Conservation (phyloP, 2,113 vertebrate genomes). For the Lycocorax pyrrhopterus region DNA sequence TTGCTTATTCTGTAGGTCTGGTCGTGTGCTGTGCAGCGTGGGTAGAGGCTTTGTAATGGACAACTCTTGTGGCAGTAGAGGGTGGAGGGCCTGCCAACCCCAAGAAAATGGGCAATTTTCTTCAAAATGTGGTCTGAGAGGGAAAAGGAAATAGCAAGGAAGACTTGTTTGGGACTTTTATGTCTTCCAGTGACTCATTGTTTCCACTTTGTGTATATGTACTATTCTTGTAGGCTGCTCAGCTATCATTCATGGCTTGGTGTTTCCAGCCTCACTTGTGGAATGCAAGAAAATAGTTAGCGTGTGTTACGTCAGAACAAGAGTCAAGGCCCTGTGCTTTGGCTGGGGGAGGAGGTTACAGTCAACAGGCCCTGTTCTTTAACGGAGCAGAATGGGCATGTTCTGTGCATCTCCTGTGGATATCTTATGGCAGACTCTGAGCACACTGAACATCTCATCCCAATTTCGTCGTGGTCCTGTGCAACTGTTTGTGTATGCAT, state of each 20-base stretch:
- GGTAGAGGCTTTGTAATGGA: not conserved
- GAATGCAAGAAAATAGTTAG: not conserved
- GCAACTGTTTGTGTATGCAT: not conserved
- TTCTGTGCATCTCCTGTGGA: not conserved
- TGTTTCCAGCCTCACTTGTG: not conserved
- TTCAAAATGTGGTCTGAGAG: not conserved
- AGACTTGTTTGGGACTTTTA: not conserved
- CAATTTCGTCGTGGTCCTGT: not conserved
- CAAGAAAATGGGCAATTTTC: not conserved
- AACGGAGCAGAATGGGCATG: rapidly evolving
- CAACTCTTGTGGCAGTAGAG: not conserved
- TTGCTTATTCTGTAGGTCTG: not conserved
- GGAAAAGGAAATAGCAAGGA: not conserved
- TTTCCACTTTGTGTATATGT: not conserved
- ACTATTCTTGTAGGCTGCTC: not conserved
- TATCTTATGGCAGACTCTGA: not conserved
- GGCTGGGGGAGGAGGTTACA: not conserved
- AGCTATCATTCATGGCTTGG: not conserved
- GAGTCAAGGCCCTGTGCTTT: not conserved
- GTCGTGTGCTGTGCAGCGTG: not conserved
- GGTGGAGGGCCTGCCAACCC: not conserved
- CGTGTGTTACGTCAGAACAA: not conserved
- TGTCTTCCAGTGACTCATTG: not conserved
- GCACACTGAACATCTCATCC: not conserved
- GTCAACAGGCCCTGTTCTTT: not conserved